A percentile compares a stretch with the other conserved stretches of the same genome.
phyloP scores from a whole-genome alignment of 2,113 vertebrate genomes.

The Leptodactylus fuscus region DNA sequence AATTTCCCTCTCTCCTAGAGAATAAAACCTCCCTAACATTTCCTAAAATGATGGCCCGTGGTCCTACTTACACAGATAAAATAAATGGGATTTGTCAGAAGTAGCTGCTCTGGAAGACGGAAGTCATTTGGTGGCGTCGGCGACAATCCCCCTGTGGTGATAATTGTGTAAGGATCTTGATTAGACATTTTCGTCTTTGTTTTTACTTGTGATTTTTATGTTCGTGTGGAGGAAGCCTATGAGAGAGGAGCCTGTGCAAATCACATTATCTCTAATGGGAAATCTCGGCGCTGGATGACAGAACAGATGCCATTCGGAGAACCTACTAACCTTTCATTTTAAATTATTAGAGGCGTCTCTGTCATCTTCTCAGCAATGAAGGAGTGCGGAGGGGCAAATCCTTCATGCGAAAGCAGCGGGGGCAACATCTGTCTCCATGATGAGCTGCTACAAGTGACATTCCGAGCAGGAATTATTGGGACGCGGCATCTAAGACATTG shows the following conservation, averaged over 20 bases:
- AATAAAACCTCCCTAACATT: slow-evolving; percentile 7
- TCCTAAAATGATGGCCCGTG: slow-evolving; percentile 33
- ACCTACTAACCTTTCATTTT: slow-evolving; percentile 47
- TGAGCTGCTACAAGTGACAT: slow-evolving; percentile 33
- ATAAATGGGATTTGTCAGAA: slow-evolving; percentile 51
- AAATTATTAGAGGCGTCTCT: slow-evolving; percentile 22
- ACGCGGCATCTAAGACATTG: neutral
- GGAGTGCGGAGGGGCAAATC: slow-evolving; percentile 22
- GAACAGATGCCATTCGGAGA: slow-evolving; percentile 3
- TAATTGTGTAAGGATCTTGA: slow-evolving; percentile 50
- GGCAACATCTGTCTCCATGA: slow-evolving; percentile 11
- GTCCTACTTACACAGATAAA: slow-evolving; percentile 38
- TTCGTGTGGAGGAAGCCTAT: neutral
- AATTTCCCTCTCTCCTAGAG: slow-evolving; percentile 35
- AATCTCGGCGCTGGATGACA: slow-evolving; percentile 21
- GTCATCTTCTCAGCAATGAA: slow-evolving; percentile 34
- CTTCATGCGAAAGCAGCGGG: slow-evolving; percentile 14
- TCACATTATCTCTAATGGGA: slow-evolving; percentile 49
- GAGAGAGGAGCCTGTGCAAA: slow-evolving; percentile 9
- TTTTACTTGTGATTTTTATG: slow-evolving; percentile 52
- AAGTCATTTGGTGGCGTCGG: neutral
- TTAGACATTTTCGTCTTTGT: slow-evolving; percentile 46
- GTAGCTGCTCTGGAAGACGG: neutral
- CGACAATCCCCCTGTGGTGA: slow-evolving; percentile 35
- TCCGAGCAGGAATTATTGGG: neutral